Evolutionary conservation across 1,140 invertebrate species (phyloP).

Genomic region (Drosophila hydei): DNA sequence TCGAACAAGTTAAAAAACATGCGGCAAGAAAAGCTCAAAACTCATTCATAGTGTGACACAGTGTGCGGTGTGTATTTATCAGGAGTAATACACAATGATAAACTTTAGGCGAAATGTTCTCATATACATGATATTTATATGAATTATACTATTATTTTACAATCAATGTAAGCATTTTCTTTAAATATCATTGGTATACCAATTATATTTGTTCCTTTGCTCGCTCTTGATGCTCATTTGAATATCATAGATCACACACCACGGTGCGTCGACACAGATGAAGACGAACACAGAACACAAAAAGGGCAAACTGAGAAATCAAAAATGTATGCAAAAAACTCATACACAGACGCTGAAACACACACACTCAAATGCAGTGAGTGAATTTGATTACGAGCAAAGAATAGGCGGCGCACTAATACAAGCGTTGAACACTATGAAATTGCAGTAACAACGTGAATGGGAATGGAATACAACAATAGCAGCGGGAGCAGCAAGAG

Average conservation of each 20-base stretch:
- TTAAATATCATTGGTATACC: neutral
- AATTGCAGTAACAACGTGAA: constrained; percentile 77
- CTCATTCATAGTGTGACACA: constrained; percentile 67
- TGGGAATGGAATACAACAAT: constrained; percentile 70
- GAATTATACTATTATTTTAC: neutral
- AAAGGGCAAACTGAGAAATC: constrained; percentile 63
- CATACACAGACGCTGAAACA: constrained; percentile 15
- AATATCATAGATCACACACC: constrained; percentile 33
- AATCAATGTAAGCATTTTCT: neutral
- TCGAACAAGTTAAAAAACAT: constrained; percentile 75
- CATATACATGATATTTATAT: too few species aligned
- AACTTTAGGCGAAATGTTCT: too few species aligned
- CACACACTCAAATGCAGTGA: constrained; percentile 17
- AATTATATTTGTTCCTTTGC: neutral
- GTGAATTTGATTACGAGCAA: constrained; percentile 63
- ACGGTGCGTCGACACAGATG: constrained; percentile 47
- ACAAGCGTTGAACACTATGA: constrained; percentile 39
- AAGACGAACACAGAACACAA: constrained; percentile 28
- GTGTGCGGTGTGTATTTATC: constrained; percentile 18
- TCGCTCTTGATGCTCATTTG: neutral
- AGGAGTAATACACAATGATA: too few species aligned
- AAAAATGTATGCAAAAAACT: constrained; percentile 67
- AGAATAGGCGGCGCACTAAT: constrained; percentile 67
- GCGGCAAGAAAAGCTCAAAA: constrained; percentile 44
- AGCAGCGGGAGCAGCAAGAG: constrained; percentile 45